Evolutionary conservation across 2,113 vertebrate species (phyloP).

Genomic region (Hypanus sabinus): DNA sequence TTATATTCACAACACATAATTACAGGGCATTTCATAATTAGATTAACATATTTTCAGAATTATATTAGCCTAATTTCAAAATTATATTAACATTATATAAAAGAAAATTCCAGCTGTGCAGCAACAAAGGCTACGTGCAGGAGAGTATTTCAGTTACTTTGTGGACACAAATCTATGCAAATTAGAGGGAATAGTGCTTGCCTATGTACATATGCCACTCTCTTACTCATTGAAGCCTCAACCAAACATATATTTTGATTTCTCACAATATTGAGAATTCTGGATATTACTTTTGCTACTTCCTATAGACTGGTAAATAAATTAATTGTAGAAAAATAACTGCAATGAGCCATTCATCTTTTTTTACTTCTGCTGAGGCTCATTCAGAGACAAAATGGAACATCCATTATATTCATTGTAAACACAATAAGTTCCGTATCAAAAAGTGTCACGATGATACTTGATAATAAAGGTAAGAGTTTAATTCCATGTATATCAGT

Average conservation of each 20-base stretch:
- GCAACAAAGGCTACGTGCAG: too few species aligned
- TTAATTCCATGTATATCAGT: background rate
- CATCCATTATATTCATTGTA: constrained; percentile 6
- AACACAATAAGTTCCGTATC: background rate
- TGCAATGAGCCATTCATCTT: background rate
- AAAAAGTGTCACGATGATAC: background rate
- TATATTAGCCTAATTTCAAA: too few species aligned
- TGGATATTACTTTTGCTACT: background rate
- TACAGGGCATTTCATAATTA: too few species aligned
- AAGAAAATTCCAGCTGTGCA: too few species aligned
- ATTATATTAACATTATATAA: too few species aligned
- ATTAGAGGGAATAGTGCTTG: too few species aligned
- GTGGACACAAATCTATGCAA: too few species aligned
- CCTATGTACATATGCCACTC: background rate
- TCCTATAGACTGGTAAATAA: background rate
- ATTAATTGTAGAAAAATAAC: background rate
- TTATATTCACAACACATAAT: too few species aligned
- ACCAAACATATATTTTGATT: background rate
- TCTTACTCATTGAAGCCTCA: background rate
- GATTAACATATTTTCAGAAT: too few species aligned
- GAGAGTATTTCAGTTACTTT: too few species aligned
- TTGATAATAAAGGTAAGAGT: background rate
- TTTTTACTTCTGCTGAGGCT: background rate
- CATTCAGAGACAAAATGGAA: constrained; percentile 21
- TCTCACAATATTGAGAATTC: background rate